Conservation (phyloP, 2,888 invertebrate species). For the Ditula angustiorana region DNA sequence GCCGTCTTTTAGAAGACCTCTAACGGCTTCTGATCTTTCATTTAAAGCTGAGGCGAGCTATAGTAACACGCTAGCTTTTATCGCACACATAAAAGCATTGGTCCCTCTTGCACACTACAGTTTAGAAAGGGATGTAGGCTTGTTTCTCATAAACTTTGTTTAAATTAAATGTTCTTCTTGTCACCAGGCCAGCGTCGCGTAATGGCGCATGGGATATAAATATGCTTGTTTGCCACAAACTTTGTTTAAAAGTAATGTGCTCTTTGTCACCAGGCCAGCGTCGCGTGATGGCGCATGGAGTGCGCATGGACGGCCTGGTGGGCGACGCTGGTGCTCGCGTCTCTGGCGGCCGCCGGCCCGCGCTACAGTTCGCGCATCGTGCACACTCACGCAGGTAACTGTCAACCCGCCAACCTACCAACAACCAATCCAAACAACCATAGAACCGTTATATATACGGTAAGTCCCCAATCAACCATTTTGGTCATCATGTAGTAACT, state of each 20-base stretch:
- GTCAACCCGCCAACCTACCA: not conserved
- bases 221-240: no score
- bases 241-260: no score
- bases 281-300: slow-evolving; percentile 85
- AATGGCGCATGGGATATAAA: not conserved
- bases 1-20: no score
- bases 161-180: not conserved
- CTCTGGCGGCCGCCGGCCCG: slow-evolving; percentile 83
- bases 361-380: slow-evolving; percentile 92
- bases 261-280: slow-evolving; percentile 56
- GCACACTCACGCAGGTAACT: slow-evolving; percentile 89
- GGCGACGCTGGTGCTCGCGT: slow-evolving; percentile 72
- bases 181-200: slow-evolving; percentile 3
- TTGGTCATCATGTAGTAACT: no score
- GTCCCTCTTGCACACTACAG: no score
- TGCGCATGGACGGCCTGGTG: slow-evolving; percentile 76
- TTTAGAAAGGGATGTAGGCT: not conserved
- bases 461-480: no score
- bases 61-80: no score
- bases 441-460: no score
- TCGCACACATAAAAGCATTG: no score
- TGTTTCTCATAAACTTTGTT: not conserved
- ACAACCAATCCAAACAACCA: not conserved
- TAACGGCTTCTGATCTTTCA: no score
- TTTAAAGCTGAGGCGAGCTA: no score